Conservation (phyloP, 2,797 vertebrate genomes). For the Danionella dracula region DNA sequence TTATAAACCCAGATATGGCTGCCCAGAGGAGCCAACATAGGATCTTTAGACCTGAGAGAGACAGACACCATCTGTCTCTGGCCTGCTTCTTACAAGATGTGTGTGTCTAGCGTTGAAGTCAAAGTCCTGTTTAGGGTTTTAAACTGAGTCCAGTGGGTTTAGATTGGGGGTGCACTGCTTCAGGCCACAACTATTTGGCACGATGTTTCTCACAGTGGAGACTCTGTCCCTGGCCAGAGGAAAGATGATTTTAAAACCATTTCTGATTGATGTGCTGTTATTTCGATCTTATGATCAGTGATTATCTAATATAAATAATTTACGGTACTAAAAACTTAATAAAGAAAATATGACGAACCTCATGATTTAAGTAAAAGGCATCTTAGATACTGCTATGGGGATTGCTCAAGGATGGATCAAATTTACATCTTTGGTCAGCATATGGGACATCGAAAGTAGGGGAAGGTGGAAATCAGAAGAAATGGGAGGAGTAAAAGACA, state of each 20-base stretch:
- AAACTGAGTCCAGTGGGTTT: slow-evolving; percentile 25
- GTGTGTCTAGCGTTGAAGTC: slow-evolving; percentile 12
- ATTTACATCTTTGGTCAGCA: not conserved
- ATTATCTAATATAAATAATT: slow-evolving; percentile 75
- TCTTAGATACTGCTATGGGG: not conserved
- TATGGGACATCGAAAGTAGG: slow-evolving; percentile 36
- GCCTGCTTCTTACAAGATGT: slow-evolving; percentile 38
- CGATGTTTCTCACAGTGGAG: slow-evolving; percentile 39
- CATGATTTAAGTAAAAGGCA: slow-evolving; percentile 36
- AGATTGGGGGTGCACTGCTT: slow-evolving; percentile 14
- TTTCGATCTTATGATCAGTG: slow-evolving; percentile 68
- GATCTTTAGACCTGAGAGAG: slow-evolving; percentile 43
- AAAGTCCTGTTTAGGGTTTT: slow-evolving; percentile 40
- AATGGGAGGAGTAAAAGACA: slow-evolving; percentile 36
- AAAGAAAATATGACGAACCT: slow-evolving; percentile 52
- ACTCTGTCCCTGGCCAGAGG: slow-evolving; percentile 45
- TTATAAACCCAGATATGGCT: slow-evolving; percentile 51
- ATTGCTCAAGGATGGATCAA: slow-evolving; percentile 9
- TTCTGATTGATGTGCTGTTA: slow-evolving; percentile 67
- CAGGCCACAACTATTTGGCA: slow-evolving; percentile 36
- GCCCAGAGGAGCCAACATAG: slow-evolving; percentile 33
- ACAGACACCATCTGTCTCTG: slow-evolving; percentile 50
- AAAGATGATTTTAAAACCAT: slow-evolving; percentile 43
- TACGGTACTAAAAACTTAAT: slow-evolving; percentile 74
- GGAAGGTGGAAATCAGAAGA: not conserved